phyloP scores from a whole-genome alignment of 2,113 vertebrate species.

The Apaloderma vittatum region DNA sequence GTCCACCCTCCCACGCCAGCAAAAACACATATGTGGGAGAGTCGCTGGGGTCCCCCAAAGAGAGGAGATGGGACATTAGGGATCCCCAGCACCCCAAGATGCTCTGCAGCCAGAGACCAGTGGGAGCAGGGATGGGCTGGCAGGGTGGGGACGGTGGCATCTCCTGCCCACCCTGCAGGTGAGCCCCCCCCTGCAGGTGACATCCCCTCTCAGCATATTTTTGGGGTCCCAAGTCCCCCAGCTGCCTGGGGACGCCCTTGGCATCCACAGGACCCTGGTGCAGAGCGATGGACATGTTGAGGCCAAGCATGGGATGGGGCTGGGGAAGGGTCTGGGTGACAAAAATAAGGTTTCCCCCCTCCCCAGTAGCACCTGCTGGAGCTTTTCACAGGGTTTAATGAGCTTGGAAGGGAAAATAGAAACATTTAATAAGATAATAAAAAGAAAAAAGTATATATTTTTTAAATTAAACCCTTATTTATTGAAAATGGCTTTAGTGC shows the following conservation, averaged over 20 bases:
- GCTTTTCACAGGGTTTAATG: neutral
- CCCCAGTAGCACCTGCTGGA: neutral
- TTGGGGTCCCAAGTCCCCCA: neutral
- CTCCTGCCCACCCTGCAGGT: too few species aligned
- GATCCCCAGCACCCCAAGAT: too few species aligned
- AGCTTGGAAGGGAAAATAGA: neutral
- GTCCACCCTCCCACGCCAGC: neutral
- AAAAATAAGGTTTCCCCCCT: neutral
- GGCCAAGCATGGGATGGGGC: accelerated
- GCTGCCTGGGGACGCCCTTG: neutral
- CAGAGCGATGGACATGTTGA: too few species aligned
- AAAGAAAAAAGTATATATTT: too few species aligned
- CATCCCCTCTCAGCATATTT: too few species aligned
- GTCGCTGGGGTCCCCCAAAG: too few species aligned
- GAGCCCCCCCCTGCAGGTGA: too few species aligned
- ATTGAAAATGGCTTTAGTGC: neutral
- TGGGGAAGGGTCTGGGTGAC: neutral
- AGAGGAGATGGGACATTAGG: too few species aligned
- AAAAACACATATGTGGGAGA: too few species aligned
- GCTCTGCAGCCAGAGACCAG: too few species aligned
- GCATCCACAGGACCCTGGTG: neutral
- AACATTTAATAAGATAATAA: neutral
- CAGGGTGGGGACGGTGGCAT: too few species aligned
- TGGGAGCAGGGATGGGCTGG: too few species aligned
- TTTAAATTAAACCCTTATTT: neutral